Conservation (phyloP, 2,888 invertebrate genomes). For the Cyaniris semiargus region DNA sequence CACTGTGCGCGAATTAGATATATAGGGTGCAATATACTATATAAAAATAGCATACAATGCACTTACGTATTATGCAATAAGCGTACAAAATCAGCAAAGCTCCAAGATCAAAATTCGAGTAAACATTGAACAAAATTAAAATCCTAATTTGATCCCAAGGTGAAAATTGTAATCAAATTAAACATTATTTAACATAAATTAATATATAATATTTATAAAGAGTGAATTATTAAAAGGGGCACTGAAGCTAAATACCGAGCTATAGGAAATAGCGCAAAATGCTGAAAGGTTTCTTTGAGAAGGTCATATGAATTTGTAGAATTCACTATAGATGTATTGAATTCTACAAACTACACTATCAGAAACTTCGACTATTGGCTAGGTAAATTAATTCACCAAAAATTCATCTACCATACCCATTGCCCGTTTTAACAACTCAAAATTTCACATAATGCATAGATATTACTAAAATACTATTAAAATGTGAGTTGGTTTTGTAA, state of each 20-base stretch:
- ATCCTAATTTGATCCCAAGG: slow-evolving; percentile 2
- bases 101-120: background rate
- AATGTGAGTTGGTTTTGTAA: background rate
- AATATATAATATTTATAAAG: background rate
- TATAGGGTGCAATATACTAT: slow-evolving; percentile 26
- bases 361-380: no score
- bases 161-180: background rate
- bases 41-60: slow-evolving; percentile 28
- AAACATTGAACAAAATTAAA: background rate
- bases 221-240: no score
- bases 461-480: background rate
- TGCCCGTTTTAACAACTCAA: background rate
- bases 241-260: background rate
- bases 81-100: background rate
- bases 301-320: background rate
- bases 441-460: background rate
- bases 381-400: no score
- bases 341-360: no score
- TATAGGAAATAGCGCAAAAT: background rate
- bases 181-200: background rate
- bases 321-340: background rate
- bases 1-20: slow-evolving; percentile 24
- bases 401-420: no score
- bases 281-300: no score
- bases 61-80: background rate